Base-by-base conservation (phyloP, 2,113 vertebrate genomes). In the Hyla sarda region DNA sequence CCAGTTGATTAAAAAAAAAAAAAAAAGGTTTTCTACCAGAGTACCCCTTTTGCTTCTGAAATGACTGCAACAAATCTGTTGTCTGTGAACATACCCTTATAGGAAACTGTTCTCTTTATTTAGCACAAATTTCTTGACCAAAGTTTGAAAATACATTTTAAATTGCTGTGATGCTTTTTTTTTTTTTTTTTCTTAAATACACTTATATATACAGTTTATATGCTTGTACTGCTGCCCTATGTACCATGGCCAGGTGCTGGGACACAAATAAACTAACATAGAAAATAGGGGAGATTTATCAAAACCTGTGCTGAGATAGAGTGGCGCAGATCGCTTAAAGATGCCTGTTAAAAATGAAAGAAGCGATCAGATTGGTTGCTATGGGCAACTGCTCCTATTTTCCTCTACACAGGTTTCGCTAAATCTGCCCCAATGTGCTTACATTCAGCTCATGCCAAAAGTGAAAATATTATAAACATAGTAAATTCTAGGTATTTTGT, bases 381-480 rank as follows among this genome's bases (percentile, higher is more conserved):
- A 5, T 41, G 41, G 41, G 3, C 41, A 41, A 8, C 41, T 8
- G 8, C 41, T 41, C 41, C 41, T 5, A 41, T 41, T 3, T 41
- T n/a, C n/a, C n/a, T n/a, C n/a, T n/a, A n/a, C n/a, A n/a, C n/a
- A n/a, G n/a, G n/a, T n/a, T n/a, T 41, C 8, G 41, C 3, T 41
- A 8, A 41, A 8, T 41, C 3, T 41, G 41, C 41, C 41, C 41
- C 41, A 45, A 45, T 45, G 41, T 45, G 41, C 41, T 10, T 45
- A 45, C 41, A 45, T 47, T 73, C 71, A 73, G 71, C 71, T 73
- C 71, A 73, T n/a, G 71, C 71, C 71, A 73, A 73, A 71, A 21
- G 19, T 37, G 6, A 17, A 71, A 19, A 71, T 37, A 37, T 10
- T 19, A 21, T 19, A 5, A 34, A 71, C 30, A 32, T 67, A 2